Base-by-base conservation (phyloP, 2,113 vertebrate species). In the Porphyrio hochstetteri region DNA sequence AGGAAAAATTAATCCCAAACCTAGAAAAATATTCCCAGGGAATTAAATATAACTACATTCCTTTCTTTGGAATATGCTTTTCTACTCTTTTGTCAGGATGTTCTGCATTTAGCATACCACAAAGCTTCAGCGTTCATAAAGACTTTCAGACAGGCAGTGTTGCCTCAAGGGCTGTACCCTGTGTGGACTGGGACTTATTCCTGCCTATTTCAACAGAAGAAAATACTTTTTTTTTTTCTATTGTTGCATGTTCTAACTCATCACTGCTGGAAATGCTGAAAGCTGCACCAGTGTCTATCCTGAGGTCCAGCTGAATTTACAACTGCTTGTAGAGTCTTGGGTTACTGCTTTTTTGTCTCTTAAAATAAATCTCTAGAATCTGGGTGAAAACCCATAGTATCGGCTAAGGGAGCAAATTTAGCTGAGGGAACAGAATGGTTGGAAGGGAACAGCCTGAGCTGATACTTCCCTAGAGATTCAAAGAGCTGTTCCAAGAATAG, bases 21-120 rank as follows among this genome's bases (percentile, higher is more conserved):
- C 31, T 72, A 68, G 85, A 84, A 71, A 87, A 95, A 82, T 94
- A 92, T 71, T 95, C 67, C 71, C 72, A 92, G 67, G 55, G 76
- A 95, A 96, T 95, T 65, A 96, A 96, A 80, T 74, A 86, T 16
- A 93, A 89, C 76, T 91, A 55, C 82, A 90, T 95, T 90, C 75
- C 82, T 94, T 82, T 88, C 59, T 79, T 95, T 88, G 93, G 72
- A 96, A 92, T 88, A 94, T 69, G 52, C 24, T 90, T 90, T 91
- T 60, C 65, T 94, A 65, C 59, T 79, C n/a, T 83, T 94, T 78
- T 81, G 57, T 95, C 79, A 92, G 88, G 86, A 83, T 88, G 76
- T 79, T 86, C 82, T 83, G 44, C 84, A 82, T 94, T 84, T 91
- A 65, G 42, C 78, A 80, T 25, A 75, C 50, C 78, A 82, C 77